phyloP scores from a whole-genome alignment of 2,888 invertebrate species.

The Drosophila borborema region DNA sequence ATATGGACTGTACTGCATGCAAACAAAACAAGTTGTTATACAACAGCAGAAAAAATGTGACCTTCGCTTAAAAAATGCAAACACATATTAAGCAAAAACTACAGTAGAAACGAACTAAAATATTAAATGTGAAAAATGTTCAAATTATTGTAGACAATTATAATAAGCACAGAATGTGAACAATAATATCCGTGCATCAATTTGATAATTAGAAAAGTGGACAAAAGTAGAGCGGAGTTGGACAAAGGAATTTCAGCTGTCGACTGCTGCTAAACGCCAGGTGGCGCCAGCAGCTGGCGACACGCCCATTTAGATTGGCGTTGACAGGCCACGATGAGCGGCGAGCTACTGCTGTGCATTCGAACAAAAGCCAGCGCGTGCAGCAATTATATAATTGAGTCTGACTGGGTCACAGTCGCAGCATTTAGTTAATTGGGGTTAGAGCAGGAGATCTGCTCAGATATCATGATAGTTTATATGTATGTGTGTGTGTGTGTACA shows the following conservation, averaged over 20 bases:
- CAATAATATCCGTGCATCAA: conserved; percentile 41
- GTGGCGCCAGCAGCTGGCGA: conserved; percentile 37
- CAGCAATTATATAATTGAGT: conserved; percentile 72
- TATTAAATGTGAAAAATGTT: conserved; percentile 24
- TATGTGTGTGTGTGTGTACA: background rate
- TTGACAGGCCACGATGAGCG: conserved; percentile 34
- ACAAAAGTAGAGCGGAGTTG: background rate
- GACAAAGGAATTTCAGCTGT: conserved; percentile 27
- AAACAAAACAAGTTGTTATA: background rate
- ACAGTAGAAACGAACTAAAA: conserved; percentile 7
- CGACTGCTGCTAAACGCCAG: conserved; percentile 40
- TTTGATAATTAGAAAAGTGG: conserved; percentile 33
- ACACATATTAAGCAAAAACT: background rate
- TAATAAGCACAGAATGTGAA: conserved; percentile 7
- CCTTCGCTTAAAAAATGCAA: conserved; percentile 15
- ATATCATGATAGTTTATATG: conserved; percentile 41
- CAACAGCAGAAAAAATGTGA: background rate
- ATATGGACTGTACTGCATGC: background rate
- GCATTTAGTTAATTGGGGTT: conserved; percentile 73
- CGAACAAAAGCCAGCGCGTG: conserved; percentile 39
- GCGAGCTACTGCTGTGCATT: conserved; percentile 26
- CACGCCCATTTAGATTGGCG: conserved; percentile 52
- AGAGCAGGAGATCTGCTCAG: conserved; percentile 31
- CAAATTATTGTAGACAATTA: conserved; percentile 14
- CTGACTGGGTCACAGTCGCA: conserved; percentile 50